phyloP scores from a whole-genome alignment of 2,797 vertebrate species.

The Holocentrus rufus region DNA sequence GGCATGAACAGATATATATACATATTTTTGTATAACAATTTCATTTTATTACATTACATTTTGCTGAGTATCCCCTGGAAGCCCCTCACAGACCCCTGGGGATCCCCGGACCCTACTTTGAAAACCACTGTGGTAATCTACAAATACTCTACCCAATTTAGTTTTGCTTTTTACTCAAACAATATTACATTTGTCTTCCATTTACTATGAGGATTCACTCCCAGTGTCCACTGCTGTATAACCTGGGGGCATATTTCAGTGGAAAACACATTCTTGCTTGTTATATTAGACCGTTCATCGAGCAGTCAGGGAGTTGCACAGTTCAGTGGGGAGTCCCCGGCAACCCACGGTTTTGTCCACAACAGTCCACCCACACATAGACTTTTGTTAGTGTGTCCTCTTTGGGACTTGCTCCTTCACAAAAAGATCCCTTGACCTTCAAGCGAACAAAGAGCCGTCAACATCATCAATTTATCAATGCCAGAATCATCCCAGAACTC shows the following conservation, averaged over 20 bases:
- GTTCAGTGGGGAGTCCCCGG: conserved; percentile 33
- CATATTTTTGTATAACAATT: too few species aligned
- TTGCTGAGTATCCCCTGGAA: too few species aligned
- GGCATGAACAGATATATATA: too few species aligned
- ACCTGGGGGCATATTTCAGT: conserved; percentile 25
- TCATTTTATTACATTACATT: too few species aligned
- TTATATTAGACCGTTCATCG: conserved; percentile 33
- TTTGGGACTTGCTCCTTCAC: conserved; percentile 28
- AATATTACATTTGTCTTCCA: conserved; percentile 31
- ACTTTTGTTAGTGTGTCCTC: conserved; percentile 44
- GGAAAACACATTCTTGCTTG: conserved; percentile 47
- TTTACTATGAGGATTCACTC: conserved; percentile 17
- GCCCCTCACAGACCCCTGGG: too few species aligned
- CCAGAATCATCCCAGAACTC: conserved; percentile 55
- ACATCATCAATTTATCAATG: conserved; percentile 31
- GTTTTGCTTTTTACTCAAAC: conserved; percentile 10
- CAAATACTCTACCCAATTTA: background rate
- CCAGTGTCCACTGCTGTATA: conserved; percentile 15
- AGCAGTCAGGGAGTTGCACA: conserved; percentile 2
- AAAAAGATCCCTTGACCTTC: conserved; percentile 44
- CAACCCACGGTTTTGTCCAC: conserved; percentile 4
- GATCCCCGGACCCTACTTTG: too few species aligned
- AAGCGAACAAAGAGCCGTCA: conserved; percentile 63
- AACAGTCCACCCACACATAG: conserved; percentile 59
- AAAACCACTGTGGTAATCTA: background rate